Evolutionary conservation across 2,113 vertebrate species (phyloP).

Genomic region (Phoenicopterus ruber): DNA sequence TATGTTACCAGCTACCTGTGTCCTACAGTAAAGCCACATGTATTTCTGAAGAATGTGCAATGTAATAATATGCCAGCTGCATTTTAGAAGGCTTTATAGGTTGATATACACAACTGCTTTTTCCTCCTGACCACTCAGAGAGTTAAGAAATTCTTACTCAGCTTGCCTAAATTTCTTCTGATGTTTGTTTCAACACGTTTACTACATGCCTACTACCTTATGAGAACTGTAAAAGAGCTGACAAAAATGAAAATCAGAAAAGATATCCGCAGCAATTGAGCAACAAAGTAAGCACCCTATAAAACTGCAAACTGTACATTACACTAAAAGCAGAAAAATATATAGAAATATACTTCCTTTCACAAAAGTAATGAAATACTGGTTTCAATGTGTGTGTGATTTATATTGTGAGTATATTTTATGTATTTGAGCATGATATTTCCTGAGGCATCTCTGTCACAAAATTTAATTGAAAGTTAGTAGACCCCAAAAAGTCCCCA

Average conservation of each 20-base stretch:
- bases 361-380: neutral
- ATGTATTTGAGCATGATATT: neutral
- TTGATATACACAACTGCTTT: neutral
- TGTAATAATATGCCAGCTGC: neutral
- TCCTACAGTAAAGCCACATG: neutral
- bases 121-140: neutral
- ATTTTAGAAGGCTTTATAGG: neutral
- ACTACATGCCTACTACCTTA: neutral
- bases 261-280: neutral
- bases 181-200: neutral
- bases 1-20: neutral
- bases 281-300: neutral
- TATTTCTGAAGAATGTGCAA: neutral
- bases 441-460: neutral
- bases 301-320: neutral
- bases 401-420: neutral
- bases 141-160: neutral
- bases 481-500: accelerated
- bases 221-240: neutral
- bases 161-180: neutral
- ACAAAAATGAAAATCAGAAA: neutral
- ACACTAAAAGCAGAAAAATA: neutral
- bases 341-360: neutral
- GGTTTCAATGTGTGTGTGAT: neutral
- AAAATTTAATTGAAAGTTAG: neutral